These are phyloP conservation scores for Ennomos quercinarius DNA, from an alignment of 2,888 invertebrate genomes.

Conservation along the genomic window DNA sequence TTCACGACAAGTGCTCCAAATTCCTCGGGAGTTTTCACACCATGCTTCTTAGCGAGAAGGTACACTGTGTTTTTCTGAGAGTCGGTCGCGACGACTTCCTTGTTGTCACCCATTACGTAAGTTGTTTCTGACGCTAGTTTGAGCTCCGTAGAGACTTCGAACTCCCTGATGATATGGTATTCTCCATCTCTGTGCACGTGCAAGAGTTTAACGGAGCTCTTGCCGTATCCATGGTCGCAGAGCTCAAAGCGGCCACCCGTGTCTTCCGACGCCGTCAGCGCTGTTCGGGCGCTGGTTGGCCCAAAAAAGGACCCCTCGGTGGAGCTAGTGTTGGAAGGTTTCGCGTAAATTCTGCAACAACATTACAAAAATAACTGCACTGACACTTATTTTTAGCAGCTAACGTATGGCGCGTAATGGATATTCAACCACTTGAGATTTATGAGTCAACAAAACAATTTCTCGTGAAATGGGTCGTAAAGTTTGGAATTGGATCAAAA, in stretches of 20 bases:
- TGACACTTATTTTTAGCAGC: conserved; percentile 3
- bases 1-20: conserved; percentile 90
- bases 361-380: conserved; percentile 13
- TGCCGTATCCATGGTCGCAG: conserved; percentile 89
- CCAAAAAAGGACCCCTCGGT: conserved; percentile 49
- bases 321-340: conserved; percentile 76
- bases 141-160: conserved; percentile 89
- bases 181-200: conserved; percentile 89
- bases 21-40: conserved; percentile 91
- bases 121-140: conserved; percentile 89
- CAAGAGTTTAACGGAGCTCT: conserved; percentile 90
- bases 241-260: conserved; percentile 85
- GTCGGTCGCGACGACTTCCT: conserved; percentile 92
- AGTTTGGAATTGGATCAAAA: conserved; percentile 3
- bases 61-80: conserved; percentile 94
- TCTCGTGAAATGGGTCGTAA: conserved; percentile 23
- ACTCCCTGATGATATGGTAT: conserved; percentile 89
- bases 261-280: conserved; percentile 72
- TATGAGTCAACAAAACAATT: conserved; percentile 11
- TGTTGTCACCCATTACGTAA: conserved; percentile 90
- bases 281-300: conserved; percentile 43
- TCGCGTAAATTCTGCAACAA: conserved; percentile 76
- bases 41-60: conserved; percentile 91
- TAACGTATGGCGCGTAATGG: conserved; percentile 1
- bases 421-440: conserved; percentile 7